Evolutionary conservation across 2,888 invertebrate species (phyloP).

Genomic region (Dioctria linearis): DNA sequence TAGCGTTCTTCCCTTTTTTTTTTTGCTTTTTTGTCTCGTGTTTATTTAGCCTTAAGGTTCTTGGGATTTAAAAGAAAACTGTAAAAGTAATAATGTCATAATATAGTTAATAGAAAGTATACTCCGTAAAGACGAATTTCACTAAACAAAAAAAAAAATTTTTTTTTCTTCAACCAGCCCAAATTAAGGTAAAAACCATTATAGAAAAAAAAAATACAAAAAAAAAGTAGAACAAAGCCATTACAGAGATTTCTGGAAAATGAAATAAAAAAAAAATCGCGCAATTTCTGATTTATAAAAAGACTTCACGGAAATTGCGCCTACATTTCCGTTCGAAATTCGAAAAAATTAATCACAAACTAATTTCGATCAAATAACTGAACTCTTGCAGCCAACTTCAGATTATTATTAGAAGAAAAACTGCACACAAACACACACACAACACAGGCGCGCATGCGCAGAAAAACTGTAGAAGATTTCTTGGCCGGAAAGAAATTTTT

Average conservation of each 20-base stretch:
- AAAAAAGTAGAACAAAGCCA: neutral
- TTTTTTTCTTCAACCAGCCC: too few relatives aligned
- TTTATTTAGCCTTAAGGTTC: too few relatives aligned
- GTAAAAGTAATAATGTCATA: too few relatives aligned
- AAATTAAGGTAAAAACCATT: too few relatives aligned
- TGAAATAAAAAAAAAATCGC: neutral
- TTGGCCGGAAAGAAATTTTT: neutral
- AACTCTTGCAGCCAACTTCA: slow-evolving; percentile 11
- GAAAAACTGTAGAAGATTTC: neutral
- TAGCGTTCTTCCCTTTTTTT: too few relatives aligned
- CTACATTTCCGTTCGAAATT: slow-evolving; percentile 33
- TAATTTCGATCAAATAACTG: slow-evolving; percentile 35
- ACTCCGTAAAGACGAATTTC: too few relatives aligned
- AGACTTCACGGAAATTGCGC: slow-evolving; percentile 43
- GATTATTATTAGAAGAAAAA: slow-evolving; percentile 7
- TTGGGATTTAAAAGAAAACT: too few relatives aligned
- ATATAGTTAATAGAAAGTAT: too few relatives aligned
- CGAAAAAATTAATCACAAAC: slow-evolving; percentile 14
- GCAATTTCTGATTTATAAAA: neutral
- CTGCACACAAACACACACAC: neutral
- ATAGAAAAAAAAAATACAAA: too few relatives aligned
- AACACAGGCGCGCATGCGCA: too few relatives aligned
- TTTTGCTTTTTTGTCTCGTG: too few relatives aligned
- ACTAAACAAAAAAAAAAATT: too few relatives aligned
- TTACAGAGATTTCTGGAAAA: neutral